Base-by-base conservation (phyloP, 1,140 invertebrate species). In the Orchesella cincta region DNA sequence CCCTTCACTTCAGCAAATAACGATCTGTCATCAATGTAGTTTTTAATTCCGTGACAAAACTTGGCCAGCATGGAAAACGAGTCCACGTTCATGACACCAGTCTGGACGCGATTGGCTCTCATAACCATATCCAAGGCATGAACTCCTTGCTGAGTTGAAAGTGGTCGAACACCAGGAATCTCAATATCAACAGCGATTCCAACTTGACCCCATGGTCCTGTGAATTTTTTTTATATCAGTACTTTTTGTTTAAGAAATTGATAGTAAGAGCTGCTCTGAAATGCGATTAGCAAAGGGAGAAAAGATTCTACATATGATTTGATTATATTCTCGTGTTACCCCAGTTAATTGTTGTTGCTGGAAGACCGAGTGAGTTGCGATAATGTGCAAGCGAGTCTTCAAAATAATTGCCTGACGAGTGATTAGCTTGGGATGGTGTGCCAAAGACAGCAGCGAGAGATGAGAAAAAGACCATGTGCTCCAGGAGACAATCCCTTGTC, bases 1-100 rank as follows among this genome's bases (percentile, higher is more conserved):
- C 62, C 62, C 23, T 67, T 67, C 62, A 67, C 31, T 33, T 67
- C 62, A 2, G 28, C 23, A 33, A 67, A 67, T 12, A 67, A 29
- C 1, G 62, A 67, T 31, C 62, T 29, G 62, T 67, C 62, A 33
- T 67, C 62, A 12, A 67, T 67, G 29, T 67, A 67, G n/a, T 67
- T 29, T 67, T 67, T 67, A 31, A 67, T 67, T 1, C 62, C 8
- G 14, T 26, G 62, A 33, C 62, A 67, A n/a, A 67, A 67, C 23
- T 57, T 57, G 54, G 62, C 23, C 5, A 67, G 33, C 1, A 67
- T 12, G 31, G 62, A 31, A 67, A 67, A 67, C 31, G 62, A 67
- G 3, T 67, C 62, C 2, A 67, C 62, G 31, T 67, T 67, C 62
- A 67, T 29, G 12, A 67, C 62, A 5, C 54, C 54, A n/a, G 54